A percentile compares a stretch with the other conserved stretches of the same genome.
Evolutionary conservation across 2,113 vertebrate species (phyloP).

Genomic region (Numenius arquata): DNA sequence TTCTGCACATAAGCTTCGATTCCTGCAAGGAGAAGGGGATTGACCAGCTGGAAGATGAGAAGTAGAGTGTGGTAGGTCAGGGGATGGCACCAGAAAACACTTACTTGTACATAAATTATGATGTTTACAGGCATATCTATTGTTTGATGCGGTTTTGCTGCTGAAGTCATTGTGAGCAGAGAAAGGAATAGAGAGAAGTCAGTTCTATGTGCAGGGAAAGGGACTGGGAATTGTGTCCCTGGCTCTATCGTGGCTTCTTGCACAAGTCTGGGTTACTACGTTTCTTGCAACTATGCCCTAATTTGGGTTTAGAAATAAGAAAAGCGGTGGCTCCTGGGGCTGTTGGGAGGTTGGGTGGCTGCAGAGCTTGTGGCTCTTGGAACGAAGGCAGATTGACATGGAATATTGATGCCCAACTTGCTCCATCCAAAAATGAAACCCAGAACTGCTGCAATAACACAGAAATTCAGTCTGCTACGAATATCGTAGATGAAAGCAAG

Average conservation of each 20-base stretch:
- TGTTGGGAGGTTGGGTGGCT: not conserved
- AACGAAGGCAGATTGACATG: rapidly evolving
- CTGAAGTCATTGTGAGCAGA: not conserved
- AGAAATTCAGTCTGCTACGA: not conserved
- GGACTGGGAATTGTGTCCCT: not conserved
- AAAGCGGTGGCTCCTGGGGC: not conserved
- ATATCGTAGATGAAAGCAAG: not conserved
- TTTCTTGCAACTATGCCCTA: not conserved
- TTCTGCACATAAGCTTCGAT: not conserved
- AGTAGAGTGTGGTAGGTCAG: not conserved
- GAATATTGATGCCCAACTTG: not conserved
- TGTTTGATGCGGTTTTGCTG: not conserved
- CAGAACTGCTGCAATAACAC: not conserved
- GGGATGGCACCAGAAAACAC: not conserved
- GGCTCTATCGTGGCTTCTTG: not conserved
- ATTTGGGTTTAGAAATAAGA: not conserved
- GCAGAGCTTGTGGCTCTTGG: not conserved
- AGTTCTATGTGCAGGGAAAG: not conserved
- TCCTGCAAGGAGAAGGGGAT: not conserved
- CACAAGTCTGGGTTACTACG: not conserved
- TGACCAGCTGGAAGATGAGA: not conserved
- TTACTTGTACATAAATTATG: not conserved
- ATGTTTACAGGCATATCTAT: not conserved
- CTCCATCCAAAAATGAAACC: not conserved
- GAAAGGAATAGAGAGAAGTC: not conserved